Evolutionary conservation across 2,113 vertebrate species (phyloP), one percentile per base, ranked within the genome.

Genomic region (Stegostoma tigrinum): DNA sequence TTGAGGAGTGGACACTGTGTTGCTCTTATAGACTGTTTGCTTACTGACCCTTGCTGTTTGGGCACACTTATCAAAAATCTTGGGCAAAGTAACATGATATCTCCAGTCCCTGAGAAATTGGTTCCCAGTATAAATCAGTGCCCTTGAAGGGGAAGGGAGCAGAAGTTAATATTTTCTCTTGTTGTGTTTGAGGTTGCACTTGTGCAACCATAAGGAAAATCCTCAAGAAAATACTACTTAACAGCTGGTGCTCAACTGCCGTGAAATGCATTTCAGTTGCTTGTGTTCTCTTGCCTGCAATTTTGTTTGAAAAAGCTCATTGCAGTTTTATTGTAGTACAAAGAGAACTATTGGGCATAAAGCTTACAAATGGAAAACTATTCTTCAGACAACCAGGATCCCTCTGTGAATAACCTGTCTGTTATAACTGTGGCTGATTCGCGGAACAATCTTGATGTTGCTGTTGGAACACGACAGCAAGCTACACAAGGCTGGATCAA

Each of bases 401-500:
- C 98, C 96, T 98, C 98, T 0, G 97, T 98, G 96, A 98, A 98
- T 96, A 98, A 97, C 96, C 96, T 98, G 96, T 98, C 98, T 64
- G 98, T 97, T 1, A 96, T 98, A 96, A 96, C 96, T 8, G 98
- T 97, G 95, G 96, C 96, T 3, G 98, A 98, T 95, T 98, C 98
- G 48, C 97, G 99, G 61, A 99, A 97, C 97, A 99, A 98, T 97
- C 97, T 99, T 45, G 99, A 99, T 90, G 98, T 98, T 91, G 98
- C 98, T 0, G 97, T 99, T 38, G 98, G 98, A n/a, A 98, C 99
- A 96, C 98, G 99, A 80, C 99, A 99, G 90, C 99, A 98, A 96
- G 98, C 98, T 66, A 97, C 98, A 0, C 99, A 99, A 96, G 99
- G 99, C 68, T 99, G 99, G 99, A 99, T 99, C 97, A 99, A 99